Evolutionary conservation across 53 echinoderm and acorn worm genomes (phyloP).

Genomic region (Antedon mediterranea): DNA sequence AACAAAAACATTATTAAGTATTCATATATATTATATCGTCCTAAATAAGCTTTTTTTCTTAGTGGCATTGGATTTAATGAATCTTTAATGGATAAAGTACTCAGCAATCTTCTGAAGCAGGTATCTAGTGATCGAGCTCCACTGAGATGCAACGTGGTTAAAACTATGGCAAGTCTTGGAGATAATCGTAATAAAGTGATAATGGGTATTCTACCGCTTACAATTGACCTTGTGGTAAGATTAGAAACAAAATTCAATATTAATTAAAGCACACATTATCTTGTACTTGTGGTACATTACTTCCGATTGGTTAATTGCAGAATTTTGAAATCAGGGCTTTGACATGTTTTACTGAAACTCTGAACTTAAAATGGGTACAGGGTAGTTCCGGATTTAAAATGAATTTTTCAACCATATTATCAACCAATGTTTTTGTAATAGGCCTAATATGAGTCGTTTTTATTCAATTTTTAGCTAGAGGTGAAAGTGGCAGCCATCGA

Average conservation of each 20-base stretch:
- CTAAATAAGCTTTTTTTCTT: too few relatives aligned
- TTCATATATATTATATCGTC: too few relatives aligned
- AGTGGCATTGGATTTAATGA: constrained; percentile 36
- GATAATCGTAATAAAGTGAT: constrained; percentile 46
- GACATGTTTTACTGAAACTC: too few relatives aligned
- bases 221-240: constrained; percentile 57
- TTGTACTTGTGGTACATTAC: too few relatives aligned
- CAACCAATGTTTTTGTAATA: too few relatives aligned
- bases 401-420: too few relatives aligned
- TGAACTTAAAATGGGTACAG: too few relatives aligned
- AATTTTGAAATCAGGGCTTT: background rate
- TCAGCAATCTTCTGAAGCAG: constrained; percentile 16
- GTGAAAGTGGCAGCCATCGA: constrained; percentile 47
- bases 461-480: constrained; percentile 22
- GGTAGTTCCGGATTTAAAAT: too few relatives aligned
- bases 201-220: constrained; percentile 40
- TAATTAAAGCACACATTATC: too few relatives aligned
- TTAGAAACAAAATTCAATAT: background rate
- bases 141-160: constrained; percentile 38
- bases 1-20: too few relatives aligned
- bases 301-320: too few relatives aligned
- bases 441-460: too few relatives aligned
- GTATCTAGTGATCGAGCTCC: constrained; percentile 30
- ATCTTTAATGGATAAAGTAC: constrained; percentile 9
- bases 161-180: constrained; percentile 37